Evolutionary conservation across 2,888 invertebrate genomes (phyloP).

Genomic region (Eupithecia subfuscata): DNA sequence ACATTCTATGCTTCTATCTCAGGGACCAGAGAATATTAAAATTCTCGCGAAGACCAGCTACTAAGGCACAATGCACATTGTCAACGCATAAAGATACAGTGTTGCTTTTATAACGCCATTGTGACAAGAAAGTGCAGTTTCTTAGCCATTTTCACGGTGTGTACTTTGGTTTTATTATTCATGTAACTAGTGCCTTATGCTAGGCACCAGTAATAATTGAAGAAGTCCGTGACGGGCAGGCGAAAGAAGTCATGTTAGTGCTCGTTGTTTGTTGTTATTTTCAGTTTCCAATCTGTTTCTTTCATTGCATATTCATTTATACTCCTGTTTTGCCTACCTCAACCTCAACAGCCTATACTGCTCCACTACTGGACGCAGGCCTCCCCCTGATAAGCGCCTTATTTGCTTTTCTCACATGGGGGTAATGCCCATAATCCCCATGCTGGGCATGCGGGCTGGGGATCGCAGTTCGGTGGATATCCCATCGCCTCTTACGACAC

Average conservation of each 20-base stretch:
- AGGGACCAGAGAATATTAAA: slow-evolving; percentile 60
- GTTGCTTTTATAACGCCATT: slow-evolving; percentile 80
- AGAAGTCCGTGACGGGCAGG: slow-evolving; percentile 67
- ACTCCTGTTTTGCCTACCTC: too few relatives aligned
- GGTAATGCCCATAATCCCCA: too few relatives aligned
- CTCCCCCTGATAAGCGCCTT: too few relatives aligned
- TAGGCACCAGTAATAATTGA: slow-evolving; percentile 78
- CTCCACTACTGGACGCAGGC: too few relatives aligned
- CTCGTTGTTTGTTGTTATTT: slow-evolving; percentile 48
- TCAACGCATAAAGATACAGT: slow-evolving; percentile 80
- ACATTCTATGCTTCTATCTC: slow-evolving; percentile 43
- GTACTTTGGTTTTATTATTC: slow-evolving; percentile 79
- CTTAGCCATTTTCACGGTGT: slow-evolving; percentile 75
- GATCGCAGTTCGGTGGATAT: too few relatives aligned
- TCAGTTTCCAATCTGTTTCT: slow-evolving; percentile 23
- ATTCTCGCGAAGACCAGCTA: slow-evolving; percentile 52
- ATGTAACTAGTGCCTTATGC: slow-evolving; percentile 75
- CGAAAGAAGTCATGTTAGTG: slow-evolving; percentile 54
- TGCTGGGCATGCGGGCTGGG: too few relatives aligned
- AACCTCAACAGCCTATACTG: too few relatives aligned
- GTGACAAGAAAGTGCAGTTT: slow-evolving; percentile 73
- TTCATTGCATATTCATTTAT: slow-evolving; percentile 8
- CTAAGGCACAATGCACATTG: slow-evolving; percentile 79
- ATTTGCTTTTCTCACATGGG: too few relatives aligned
- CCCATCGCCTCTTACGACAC: too few relatives aligned